Base-by-base conservation (phyloP, 2,113 vertebrate species). In the Corvus hawaiiensis region DNA sequence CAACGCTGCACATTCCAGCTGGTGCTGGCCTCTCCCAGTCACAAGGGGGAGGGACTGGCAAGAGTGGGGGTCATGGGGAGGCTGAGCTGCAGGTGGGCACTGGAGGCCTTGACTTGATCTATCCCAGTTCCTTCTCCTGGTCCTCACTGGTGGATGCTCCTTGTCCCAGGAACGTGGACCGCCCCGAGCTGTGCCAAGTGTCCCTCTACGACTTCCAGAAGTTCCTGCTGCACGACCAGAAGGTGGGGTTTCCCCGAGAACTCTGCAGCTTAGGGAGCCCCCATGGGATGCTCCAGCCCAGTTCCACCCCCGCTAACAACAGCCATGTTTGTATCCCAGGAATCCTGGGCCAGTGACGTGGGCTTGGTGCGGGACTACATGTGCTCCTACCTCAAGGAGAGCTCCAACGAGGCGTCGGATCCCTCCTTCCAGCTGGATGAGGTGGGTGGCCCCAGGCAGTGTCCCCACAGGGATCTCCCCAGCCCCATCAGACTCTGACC, bases 151-250 rank as follows among this genome's bases (percentile, higher is more conserved):
- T 13, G 54, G 20, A 20, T 1, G 0, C 66, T 89, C 35, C 11
- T 0, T 77, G 16, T 84, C 19, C 33, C 91, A 99, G 98, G 93
- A 99, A 99, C 0, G 98, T 99, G 11, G 98, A 99, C 56, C 96
- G 98, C 54, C 98, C 98, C 0, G 98, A 98, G 94, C 97, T 98
- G 35, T 99, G 98, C 95, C 98, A 98, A 55, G 97, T 99, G 90
- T 98, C 98, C 22, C 97, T 99, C 39, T 99, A 98, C 0, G 98
- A 99, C 97, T 99, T 99, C 96, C 98, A 99, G 97, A 99, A 98
- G 96, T 99, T 99, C 92, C 88, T 99, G 35, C 98, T 98, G 93
- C 98, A 98, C 4, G 98, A 99, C 90, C 98, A 99, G 97, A 99
- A 99, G 98, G 98, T 99, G 97, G 13, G 68, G 55, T 19, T 30